Evolutionary conservation across 2,888 invertebrate species (phyloP).

Genomic region (Andrena dorsata): DNA sequence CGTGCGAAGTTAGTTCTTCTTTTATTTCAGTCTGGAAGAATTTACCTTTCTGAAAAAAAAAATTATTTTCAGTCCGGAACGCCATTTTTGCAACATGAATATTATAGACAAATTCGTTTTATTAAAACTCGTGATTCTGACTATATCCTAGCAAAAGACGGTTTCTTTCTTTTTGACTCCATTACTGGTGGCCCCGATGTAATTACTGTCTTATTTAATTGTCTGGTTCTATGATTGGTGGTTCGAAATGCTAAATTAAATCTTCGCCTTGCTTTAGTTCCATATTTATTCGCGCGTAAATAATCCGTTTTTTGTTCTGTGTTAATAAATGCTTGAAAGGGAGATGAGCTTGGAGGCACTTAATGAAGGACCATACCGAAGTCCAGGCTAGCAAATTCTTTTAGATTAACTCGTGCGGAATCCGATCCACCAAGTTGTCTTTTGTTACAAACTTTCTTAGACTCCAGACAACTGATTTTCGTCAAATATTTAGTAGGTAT

Average conservation of each 20-base stretch:
- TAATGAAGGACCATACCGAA: not conserved
- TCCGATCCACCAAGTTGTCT: not conserved
- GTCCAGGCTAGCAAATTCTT: not conserved
- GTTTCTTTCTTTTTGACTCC: no score
- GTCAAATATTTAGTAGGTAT: not conserved
- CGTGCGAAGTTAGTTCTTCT: no score
- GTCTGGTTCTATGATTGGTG: not conserved
- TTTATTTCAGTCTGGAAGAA: no score
- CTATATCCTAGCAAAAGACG: not conserved
- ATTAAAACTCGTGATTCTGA: not conserved
- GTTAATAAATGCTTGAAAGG: not conserved
- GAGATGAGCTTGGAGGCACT: not conserved
- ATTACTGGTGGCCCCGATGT: not conserved
- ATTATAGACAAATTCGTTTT: no score
- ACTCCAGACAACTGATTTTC: not conserved
- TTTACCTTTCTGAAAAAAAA: no score
- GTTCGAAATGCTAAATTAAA: not conserved
- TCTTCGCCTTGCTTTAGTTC: not conserved
- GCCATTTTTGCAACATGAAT: no score
- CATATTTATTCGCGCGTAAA: conserved; percentile 4
- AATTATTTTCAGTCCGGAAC: no score
- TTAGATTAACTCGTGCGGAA: conserved; percentile 1
- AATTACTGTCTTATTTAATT: not conserved
- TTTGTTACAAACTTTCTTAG: not conserved
- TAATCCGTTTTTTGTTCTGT: conserved; percentile 6